phyloP scores from a whole-genome alignment of 2,113 vertebrate species.

The Tympanuchus pallidicinctus region DNA sequence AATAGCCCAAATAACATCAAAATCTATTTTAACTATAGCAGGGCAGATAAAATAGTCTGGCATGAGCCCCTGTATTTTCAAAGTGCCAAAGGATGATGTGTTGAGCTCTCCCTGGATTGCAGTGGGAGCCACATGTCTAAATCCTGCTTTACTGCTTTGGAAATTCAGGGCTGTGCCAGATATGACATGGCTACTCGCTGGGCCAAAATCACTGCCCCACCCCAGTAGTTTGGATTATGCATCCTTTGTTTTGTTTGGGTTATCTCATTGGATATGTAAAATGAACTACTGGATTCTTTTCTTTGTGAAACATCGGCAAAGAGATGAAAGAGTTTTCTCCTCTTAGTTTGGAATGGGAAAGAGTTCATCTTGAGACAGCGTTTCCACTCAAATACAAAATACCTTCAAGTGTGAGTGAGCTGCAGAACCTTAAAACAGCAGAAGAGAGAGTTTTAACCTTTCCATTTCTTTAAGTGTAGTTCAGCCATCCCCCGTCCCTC shows the following conservation, averaged over 20 bases:
- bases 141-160: conserved; percentile 56
- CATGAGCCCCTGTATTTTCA: conserved; percentile 45
- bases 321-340: conserved; percentile 13
- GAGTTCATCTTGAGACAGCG: conserved; percentile 2
- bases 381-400: conserved; percentile 18
- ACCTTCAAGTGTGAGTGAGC: conserved; percentile 20
- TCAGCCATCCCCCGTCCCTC: conserved; percentile 27
- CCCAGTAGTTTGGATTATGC: conserved; percentile 47
- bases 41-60: conserved; percentile 54
- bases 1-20: conserved; percentile 63
- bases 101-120: conserved; percentile 21
- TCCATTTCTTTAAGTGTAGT: conserved; percentile 44
- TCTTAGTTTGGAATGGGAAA: conserved; percentile 5
- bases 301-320: conserved; percentile 27
- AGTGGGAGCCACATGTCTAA: conserved; percentile 40
- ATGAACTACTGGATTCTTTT: conserved; percentile 46
- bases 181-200: neutral
- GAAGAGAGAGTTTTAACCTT: conserved; percentile 25
- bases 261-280: conserved; percentile 33
- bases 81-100: conserved; percentile 51
- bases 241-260: conserved; percentile 52
- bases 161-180: conserved; percentile 54
- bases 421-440: conserved; percentile 26
- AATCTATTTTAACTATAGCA: conserved; percentile 73
- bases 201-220: conserved; percentile 42